These are phyloP conservation scores for Iguana delicatissima DNA, from an alignment of 2,797 vertebrate species.

Conservation along the genomic window DNA sequence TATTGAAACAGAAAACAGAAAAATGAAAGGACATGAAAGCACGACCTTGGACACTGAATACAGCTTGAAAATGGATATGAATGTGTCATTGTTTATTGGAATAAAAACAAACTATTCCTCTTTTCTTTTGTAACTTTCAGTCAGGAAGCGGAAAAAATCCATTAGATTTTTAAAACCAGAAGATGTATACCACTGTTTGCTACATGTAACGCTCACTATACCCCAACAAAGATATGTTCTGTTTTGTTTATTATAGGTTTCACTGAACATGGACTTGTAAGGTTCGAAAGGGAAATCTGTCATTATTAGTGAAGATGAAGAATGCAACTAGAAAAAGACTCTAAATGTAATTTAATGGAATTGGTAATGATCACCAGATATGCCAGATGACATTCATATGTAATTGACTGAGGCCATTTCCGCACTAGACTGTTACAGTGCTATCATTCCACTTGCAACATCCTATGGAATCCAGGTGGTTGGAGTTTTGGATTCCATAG, in stretches of 20 bases:
- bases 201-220: not conserved
- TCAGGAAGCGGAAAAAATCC: not conserved
- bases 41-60: not conserved
- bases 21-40: not conserved
- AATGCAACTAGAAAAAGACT: not conserved
- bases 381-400: not conserved
- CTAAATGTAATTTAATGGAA: not conserved
- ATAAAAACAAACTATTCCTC: not conserved
- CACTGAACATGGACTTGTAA: not conserved
- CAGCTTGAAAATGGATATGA: not conserved
- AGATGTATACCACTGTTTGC: not conserved
- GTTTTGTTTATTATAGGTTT: not conserved
- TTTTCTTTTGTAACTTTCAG: not conserved
- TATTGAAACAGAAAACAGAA: not conserved
- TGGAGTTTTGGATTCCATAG: too few species aligned
- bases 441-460: too few species aligned
- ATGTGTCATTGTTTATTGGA: not conserved
- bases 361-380: not conserved
- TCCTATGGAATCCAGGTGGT: too few species aligned
- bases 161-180: not conserved
- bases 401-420: not conserved
- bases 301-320: not conserved
- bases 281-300: slow-evolving; percentile 6
- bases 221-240: not conserved
- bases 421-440: too few species aligned